Conservation (phyloP, 2,113 vertebrate genomes). For the Empidonax traillii region DNA sequence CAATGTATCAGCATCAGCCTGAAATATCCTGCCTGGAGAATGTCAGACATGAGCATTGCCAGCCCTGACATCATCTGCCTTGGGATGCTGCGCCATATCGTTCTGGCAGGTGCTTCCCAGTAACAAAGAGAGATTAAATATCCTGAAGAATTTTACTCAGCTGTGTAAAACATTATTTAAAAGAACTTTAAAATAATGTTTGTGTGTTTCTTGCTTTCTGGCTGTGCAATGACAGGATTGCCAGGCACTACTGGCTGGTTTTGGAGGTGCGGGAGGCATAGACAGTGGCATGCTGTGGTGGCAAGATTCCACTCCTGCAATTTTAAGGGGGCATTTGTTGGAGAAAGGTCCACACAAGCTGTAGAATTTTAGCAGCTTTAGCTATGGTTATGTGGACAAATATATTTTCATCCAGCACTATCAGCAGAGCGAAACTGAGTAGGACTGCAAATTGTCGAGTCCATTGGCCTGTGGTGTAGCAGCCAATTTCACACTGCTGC, state of each 20-base stretch:
- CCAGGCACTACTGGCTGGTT: background rate
- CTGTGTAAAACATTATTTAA: background rate
- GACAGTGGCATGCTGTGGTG: rapidly evolving
- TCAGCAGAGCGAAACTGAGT: background rate
- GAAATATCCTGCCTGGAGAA: slow-evolving; percentile 8
- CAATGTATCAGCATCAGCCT: background rate
- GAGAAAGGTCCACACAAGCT: background rate
- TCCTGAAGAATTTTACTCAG: background rate
- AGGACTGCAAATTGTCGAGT: background rate
- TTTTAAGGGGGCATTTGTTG: background rate
- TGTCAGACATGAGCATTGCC: background rate
- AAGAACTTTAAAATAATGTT: background rate
- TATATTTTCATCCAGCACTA: background rate
- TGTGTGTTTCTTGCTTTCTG: background rate
- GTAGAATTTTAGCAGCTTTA: background rate
- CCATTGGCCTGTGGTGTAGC: rapidly evolving
- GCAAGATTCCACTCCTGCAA: background rate
- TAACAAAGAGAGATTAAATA: background rate
- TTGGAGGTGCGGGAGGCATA: rapidly evolving
- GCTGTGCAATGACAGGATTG: background rate
- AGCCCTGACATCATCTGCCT: slow-evolving; percentile 34
- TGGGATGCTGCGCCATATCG: rapidly evolving
- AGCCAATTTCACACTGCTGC: background rate
- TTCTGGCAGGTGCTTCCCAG: background rate
- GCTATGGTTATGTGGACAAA: background rate